Conservation (phyloP, 2,888 invertebrate species). For the Nematopogon swammerdamellus region DNA sequence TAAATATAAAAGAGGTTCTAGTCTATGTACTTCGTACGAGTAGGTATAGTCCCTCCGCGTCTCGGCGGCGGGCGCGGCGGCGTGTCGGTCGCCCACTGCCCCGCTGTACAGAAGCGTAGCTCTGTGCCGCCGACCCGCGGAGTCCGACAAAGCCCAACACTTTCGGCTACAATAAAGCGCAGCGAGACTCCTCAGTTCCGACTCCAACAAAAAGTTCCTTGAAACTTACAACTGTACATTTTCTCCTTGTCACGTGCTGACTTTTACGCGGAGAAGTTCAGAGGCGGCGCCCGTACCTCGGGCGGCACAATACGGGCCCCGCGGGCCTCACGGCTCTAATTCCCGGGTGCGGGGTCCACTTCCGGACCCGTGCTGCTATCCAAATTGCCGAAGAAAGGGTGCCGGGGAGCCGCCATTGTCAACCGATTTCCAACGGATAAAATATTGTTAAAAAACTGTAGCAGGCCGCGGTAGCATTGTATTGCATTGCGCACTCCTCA, state of each 20-base stretch:
- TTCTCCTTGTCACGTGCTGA: constrained; percentile 35
- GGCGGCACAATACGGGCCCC: constrained; percentile 32
- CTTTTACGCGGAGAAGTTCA: constrained; percentile 26
- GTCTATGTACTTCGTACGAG: no score
- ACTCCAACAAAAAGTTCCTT: background rate
- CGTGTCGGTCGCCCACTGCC: no score
- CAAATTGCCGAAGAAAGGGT: constrained; percentile 53
- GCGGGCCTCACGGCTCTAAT: constrained; percentile 42
- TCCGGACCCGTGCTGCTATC: constrained; percentile 48
- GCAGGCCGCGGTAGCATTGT: background rate
- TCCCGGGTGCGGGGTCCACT: constrained; percentile 35
- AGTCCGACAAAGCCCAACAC: background rate
- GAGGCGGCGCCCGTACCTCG: constrained; percentile 43
- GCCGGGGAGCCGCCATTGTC: constrained; percentile 38
- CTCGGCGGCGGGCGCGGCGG: no score
- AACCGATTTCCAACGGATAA: constrained; percentile 51
- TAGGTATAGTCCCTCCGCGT: no score
- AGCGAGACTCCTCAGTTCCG: background rate
- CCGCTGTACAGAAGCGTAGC: no score
- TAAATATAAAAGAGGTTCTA: no score
- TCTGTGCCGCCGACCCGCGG: background rate
- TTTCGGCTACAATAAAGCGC: background rate
- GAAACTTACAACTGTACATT: no score
- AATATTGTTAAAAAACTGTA: constrained; percentile 26
- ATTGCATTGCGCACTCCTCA: constrained; percentile 43